A percentile compares a stretch with the other conserved stretches of the same genome.
These are phyloP conservation scores for Hippocampus zosterae DNA, from an alignment of 2,113 vertebrate species.

Conservation along the genomic window DNA sequence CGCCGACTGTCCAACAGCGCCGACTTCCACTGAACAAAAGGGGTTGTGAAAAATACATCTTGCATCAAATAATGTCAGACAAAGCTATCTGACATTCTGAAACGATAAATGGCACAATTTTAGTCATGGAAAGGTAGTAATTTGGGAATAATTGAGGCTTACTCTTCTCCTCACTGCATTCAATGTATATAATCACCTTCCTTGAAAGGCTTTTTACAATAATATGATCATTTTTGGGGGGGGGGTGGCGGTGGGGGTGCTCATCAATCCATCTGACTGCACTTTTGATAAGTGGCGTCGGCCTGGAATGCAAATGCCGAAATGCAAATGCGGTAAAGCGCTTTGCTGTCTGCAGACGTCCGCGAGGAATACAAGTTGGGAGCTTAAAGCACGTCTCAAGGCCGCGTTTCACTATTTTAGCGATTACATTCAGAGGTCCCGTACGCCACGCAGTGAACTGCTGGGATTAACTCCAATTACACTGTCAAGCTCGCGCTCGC, in stretches of 20 bases:
- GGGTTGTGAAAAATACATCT: no score
- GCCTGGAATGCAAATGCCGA: slow-evolving; percentile 40
- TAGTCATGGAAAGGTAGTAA: slow-evolving; percentile 15
- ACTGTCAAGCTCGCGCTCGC: slow-evolving; percentile 21
- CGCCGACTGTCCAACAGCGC: no score
- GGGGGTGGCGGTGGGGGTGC: no score
- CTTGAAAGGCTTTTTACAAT: slow-evolving; percentile 17
- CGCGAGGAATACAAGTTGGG: slow-evolving; percentile 27
- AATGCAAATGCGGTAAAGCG: slow-evolving; percentile 39
- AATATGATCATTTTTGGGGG: slow-evolving; percentile 12
- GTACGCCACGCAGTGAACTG: neutral
- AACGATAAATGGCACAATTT: slow-evolving; percentile 2
- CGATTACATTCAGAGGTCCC: slow-evolving; percentile 31
- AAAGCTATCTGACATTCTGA: neutral
- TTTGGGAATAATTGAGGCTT: slow-evolving; percentile 10
- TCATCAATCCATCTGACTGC: slow-evolving; percentile 18
- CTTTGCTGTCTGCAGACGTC: slow-evolving; percentile 21
- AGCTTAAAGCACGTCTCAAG: slow-evolving; percentile 37
- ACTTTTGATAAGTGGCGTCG: slow-evolving; percentile 37
- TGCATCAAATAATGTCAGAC: neutral
- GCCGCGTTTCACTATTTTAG: slow-evolving; percentile 25
- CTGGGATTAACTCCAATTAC: slow-evolving; percentile 18
- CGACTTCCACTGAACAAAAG: no score
- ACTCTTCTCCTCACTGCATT: neutral
- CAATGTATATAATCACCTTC: neutral